These are phyloP conservation scores for Atrichornis clamosus DNA, from an alignment of 2,113 vertebrate species.

Conservation along the genomic window DNA sequence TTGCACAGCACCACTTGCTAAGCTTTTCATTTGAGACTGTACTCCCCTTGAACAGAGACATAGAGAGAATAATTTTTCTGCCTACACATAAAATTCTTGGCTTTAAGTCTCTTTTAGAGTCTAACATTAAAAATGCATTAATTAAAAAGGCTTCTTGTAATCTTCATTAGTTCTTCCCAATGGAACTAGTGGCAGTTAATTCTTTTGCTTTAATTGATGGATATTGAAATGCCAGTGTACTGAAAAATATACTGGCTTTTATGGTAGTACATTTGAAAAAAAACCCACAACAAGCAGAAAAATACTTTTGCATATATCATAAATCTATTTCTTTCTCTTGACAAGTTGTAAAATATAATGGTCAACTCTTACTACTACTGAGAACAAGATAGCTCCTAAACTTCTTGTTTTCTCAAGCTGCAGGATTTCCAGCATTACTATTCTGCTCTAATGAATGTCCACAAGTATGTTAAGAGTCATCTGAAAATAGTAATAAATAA, in stretches of 20 bases:
- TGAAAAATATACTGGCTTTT: not conserved
- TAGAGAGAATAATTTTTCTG: not conserved
- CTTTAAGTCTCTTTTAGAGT: not conserved
- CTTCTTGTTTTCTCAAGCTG: not conserved
- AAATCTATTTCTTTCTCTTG: not conserved
- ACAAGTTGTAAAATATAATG: not conserved
- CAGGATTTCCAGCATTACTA: not conserved
- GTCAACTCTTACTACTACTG: not conserved
- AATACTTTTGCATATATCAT: not conserved
- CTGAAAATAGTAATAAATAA: not conserved
- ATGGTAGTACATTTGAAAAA: not conserved
- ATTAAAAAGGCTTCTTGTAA: not conserved
- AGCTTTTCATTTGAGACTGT: not conserved
- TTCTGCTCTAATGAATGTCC: not conserved
- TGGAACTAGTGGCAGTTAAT: not conserved
- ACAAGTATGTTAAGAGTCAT: not conserved
- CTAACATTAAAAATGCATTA: not conserved
- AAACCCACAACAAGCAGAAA: not conserved
- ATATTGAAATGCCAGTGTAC: constrained; percentile 10
- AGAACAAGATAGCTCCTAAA: not conserved
- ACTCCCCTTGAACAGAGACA: not conserved
- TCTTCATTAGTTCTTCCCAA: not conserved
- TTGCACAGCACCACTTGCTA: fast-evolving
- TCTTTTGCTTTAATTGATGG: constrained; percentile 19
- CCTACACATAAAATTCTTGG: not conserved